These are phyloP conservation scores for Pogonocherus hispidulus DNA, from an alignment of 2,888 invertebrate genomes.

Conservation along the genomic window DNA sequence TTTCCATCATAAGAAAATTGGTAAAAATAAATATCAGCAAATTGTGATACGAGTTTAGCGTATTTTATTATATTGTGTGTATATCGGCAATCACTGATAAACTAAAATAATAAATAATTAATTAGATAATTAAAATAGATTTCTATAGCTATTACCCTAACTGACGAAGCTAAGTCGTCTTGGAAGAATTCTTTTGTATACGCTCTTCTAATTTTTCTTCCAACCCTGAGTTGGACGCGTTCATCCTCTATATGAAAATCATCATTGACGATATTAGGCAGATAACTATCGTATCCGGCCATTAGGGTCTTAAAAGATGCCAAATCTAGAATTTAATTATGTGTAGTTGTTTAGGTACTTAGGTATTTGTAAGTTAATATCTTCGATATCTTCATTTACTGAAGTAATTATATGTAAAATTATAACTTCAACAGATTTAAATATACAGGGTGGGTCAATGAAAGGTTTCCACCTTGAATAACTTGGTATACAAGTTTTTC, in stretches of 20 bases:
- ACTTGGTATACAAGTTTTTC: too few species aligned
- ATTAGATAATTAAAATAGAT: not conserved
- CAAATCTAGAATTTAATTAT: not conserved
- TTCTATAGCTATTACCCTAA: constrained; percentile 17
- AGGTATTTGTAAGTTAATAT: too few species aligned
- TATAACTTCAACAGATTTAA: too few species aligned
- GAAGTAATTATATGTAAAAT: too few species aligned
- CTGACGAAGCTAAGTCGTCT: constrained; percentile 8
- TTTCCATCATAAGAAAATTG: constrained; percentile 33
- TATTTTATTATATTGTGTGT: constrained; percentile 24
- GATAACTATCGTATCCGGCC: constrained; percentile 6
- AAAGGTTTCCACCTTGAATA: too few species aligned
- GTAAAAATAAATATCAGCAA: constrained; percentile 29
- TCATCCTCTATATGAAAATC: constrained; percentile 15
- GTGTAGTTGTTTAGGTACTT: too few species aligned
- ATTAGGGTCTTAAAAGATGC: not conserved
- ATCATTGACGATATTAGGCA: constrained; percentile 3
- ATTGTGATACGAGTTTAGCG: constrained; percentile 21
- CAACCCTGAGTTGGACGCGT: not conserved
- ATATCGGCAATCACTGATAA: constrained; percentile 25
- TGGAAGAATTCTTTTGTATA: constrained; percentile 3
- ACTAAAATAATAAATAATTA: constrained; percentile 21
- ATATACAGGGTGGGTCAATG: too few species aligned
- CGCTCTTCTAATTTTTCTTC: not conserved
- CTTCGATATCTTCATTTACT: too few species aligned